Conservation (phyloP, 1,140 invertebrate species). For the Dufourea novaeangliae region DNA sequence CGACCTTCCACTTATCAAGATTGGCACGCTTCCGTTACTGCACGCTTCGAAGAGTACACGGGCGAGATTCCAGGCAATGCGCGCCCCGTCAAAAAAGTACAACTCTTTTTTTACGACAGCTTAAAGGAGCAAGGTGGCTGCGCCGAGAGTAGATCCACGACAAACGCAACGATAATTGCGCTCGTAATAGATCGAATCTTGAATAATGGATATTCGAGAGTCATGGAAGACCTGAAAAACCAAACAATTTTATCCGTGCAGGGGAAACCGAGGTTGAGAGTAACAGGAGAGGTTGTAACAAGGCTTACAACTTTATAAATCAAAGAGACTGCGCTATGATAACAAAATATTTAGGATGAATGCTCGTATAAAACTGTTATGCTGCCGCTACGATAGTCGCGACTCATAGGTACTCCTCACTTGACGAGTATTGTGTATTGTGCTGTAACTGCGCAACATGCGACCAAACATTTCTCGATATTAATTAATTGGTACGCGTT, state of each 20-base stretch:
- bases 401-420: no score
- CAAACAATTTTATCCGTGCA: neutral
- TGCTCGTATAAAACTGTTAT: no score
- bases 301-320: no score
- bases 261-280: no score
- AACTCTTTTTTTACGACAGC: neutral
- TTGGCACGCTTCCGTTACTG: neutral
- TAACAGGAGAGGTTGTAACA: no score
- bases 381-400: no score
- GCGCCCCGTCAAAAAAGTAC: neutral
- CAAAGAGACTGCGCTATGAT: no score
- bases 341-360: no score
- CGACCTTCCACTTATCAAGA: constrained; percentile 1
- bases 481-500: neutral
- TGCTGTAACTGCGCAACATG: no score
- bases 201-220: neutral
- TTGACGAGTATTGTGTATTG: no score
- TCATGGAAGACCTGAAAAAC: neutral
- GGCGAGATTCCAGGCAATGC: neutral
- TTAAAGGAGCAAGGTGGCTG: neutral
- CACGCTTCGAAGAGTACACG: neutral
- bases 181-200: neutral
- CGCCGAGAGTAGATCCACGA: neutral
- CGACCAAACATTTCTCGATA: no score
- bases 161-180: neutral